phyloP scores from a whole-genome alignment of 2,888 invertebrate genomes.

The Euplexia lucipara region DNA sequence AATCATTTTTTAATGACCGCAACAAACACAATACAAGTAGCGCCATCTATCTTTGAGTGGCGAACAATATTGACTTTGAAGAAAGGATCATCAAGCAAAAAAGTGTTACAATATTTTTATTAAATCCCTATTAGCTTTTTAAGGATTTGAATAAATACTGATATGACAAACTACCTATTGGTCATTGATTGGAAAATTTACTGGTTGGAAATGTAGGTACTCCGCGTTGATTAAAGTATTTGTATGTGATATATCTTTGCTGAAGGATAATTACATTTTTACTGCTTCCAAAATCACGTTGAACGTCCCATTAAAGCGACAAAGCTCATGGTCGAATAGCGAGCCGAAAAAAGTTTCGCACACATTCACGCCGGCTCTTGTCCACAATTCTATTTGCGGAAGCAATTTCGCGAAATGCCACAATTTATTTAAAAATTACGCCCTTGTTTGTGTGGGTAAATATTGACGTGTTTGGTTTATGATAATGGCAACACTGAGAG shows the following conservation, averaged over 20 bases:
- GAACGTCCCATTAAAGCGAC: constrained; percentile 68
- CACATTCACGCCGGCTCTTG: constrained; percentile 83
- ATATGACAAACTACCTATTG: too few relatives aligned
- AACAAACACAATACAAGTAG: constrained; percentile 44
- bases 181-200: too few relatives aligned
- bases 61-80: constrained; percentile 13
- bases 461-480: constrained; percentile 91
- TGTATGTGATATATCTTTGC: background rate
- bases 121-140: background rate
- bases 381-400: constrained; percentile 89
- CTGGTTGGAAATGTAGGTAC: too few relatives aligned
- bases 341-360: constrained; percentile 84
- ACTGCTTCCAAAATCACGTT: constrained; percentile 54
- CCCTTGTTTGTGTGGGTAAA: constrained; percentile 90
- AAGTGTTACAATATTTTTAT: background rate
- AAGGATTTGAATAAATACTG: too few relatives aligned
- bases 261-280: constrained; percentile 50
- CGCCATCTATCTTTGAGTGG: constrained; percentile 70
- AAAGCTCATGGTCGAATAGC: constrained; percentile 77
- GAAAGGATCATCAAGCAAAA: constrained; percentile 25
- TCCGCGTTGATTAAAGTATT: background rate
- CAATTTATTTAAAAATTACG: constrained; percentile 92
- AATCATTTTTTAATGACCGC: constrained; percentile 1
- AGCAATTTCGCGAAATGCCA: constrained; percentile 91
- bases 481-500: constrained; percentile 90